Evolutionary conservation across 2,797 vertebrate species (phyloP), one percentile per base, ranked within the genome.

Genomic region (Microtus agrestis): DNA sequence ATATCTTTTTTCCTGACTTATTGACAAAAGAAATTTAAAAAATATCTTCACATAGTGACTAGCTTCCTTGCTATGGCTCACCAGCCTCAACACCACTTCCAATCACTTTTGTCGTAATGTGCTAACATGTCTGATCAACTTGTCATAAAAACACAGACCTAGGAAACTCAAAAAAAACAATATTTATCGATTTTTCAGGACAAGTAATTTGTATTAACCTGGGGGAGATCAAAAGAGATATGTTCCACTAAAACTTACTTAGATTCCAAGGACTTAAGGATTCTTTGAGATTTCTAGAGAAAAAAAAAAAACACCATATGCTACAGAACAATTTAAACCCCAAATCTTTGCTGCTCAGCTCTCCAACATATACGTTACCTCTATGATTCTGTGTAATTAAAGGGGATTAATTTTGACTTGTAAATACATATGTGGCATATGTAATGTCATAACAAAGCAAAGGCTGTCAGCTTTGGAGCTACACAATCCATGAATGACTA

Each of bases 171-270:
- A 91, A 79, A 79, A 23, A 95, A 54, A 21, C 95, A 96, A 91
- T 98, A 96, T 87, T 77, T 97, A 98, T 40, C 92, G 84, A 97
- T 85, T 65, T 46, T 13, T 25, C 25, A 87, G 67, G 48, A 96
- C 65, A 79, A 98, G 73, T 94, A 95, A 95, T 78, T 1, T 0
- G 51, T 96, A 84, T 79, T 95, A 93, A 96, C 78, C 61, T 73
- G 87, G 78, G 67, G 94, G 87, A 96, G 93, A 97, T 89, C 74
- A 95, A 98, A 96, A 84, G 61, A 96, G 93, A 19, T 87, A 27
- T 88, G 73, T 91, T 97, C 93, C 91, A 92, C 78, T 84, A 94
- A 93, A 90, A 88, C 31, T 91, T n/a, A 23, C 9, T 93, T 91
- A 67, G 29, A 74, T 67, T 95, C 87, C 21, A 25, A 89, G 6